Evolutionary conservation across 1,140 invertebrate genomes (phyloP).

Genomic region (Zophobas morio): DNA sequence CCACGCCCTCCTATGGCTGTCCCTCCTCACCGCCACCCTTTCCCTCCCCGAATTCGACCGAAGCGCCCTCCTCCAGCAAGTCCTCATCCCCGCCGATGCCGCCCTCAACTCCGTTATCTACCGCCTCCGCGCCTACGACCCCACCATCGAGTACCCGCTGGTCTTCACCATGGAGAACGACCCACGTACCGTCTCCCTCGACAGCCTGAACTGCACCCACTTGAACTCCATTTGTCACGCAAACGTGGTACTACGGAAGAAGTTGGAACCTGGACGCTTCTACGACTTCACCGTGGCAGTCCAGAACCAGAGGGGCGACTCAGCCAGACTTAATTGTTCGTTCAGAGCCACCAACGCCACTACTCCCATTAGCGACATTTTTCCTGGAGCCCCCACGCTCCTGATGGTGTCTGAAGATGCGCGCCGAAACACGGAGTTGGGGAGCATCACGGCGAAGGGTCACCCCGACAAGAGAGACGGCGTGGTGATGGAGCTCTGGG

Average conservation of each 20-base stretch:
- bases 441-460: slow-evolving; percentile 84
- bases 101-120: slow-evolving; percentile 87
- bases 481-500: slow-evolving; percentile 84
- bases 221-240: slow-evolving; percentile 88
- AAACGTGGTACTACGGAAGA: slow-evolving; percentile 83
- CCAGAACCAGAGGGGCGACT: slow-evolving; percentile 83
- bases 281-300: slow-evolving; percentile 87
- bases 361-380: slow-evolving; percentile 83
- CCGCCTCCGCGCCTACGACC: slow-evolving; percentile 87
- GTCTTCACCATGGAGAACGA: slow-evolving; percentile 84
- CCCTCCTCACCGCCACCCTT: slow-evolving; percentile 42
- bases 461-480: slow-evolving; percentile 83
- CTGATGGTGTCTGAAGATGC: slow-evolving; percentile 85
- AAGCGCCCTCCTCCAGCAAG: slow-evolving; percentile 83
- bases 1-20: slow-evolving; percentile 37
- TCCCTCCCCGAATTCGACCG: slow-evolving; percentile 84
- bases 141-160: slow-evolving; percentile 89
- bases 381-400: slow-evolving; percentile 86
- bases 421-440: slow-evolving; percentile 84
- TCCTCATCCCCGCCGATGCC: slow-evolving; percentile 86
- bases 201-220: slow-evolving; percentile 84
- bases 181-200: slow-evolving; percentile 77
- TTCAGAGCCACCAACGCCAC: slow-evolving; percentile 87
- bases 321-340: slow-evolving; percentile 82
- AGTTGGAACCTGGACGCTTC: slow-evolving; percentile 81